Evolutionary conservation across 2,888 invertebrate genomes (phyloP).

Genomic region (Beris chalybata): DNA sequence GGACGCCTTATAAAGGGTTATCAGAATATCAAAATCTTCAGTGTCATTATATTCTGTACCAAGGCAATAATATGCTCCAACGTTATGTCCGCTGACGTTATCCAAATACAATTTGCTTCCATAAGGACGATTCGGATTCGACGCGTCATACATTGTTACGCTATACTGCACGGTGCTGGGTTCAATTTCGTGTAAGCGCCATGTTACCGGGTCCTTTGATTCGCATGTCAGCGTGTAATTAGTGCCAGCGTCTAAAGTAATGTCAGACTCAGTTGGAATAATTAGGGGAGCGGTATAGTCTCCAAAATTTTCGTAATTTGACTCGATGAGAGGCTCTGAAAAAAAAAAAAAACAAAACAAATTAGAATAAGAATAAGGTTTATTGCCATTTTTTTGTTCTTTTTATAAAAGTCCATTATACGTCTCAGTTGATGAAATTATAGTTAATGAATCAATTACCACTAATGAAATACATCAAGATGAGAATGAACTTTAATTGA

Average conservation of each 20-base stretch:
- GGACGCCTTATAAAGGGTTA: conserved; percentile 51
- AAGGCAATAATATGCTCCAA: conserved; percentile 63
- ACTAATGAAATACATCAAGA: no score
- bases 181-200: conserved; percentile 46
- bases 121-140: conserved; percentile 48
- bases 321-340: conserved; percentile 2
- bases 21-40: conserved; percentile 48
- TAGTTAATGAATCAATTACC: no score
- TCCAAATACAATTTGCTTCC: conserved; percentile 58
- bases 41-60: conserved; percentile 47
- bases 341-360: conserved; percentile 1
- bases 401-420: no score
- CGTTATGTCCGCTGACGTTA: conserved; percentile 57
- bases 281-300: conserved; percentile 48
- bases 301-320: not conserved
- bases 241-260: conserved; percentile 48
- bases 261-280: conserved; percentile 49
- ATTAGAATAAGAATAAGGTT: no score
- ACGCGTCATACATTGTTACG: conserved; percentile 34
- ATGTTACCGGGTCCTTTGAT: conserved; percentile 54
- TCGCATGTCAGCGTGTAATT: conserved; percentile 57
- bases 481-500: no score
- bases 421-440: no score
- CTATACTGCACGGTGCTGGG: not conserved
- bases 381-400: no score